Percentiles rank a stretch among this genome's conserved stretches.
These are phyloP conservation scores for Dynastes hyllus DNA, from an alignment of 2,888 invertebrate species.

Conservation along the genomic window DNA sequence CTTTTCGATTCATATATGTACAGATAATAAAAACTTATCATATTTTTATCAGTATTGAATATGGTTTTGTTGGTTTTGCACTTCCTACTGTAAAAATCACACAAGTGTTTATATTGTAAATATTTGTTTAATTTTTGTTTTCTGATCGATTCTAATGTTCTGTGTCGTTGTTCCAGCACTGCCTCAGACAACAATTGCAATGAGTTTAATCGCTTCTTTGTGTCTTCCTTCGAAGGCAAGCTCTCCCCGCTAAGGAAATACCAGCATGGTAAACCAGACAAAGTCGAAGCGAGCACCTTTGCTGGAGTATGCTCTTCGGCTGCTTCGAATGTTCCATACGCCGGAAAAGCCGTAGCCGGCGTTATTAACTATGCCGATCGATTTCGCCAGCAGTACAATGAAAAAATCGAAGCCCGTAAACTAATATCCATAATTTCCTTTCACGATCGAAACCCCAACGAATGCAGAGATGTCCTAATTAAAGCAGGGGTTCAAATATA, in stretches of 20 bases:
- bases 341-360: conserved; percentile 42
- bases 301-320: conserved; percentile 23
- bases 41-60: too few species aligned
- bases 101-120: too few species aligned
- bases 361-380: conserved; percentile 48
- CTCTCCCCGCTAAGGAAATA: background rate
- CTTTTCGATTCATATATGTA: too few species aligned
- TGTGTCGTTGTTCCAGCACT: background rate
- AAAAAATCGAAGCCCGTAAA: conserved; percentile 50
- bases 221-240: background rate
- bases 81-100: too few species aligned
- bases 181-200: conserved; percentile 11
- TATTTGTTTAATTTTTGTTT: too few species aligned
- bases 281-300: background rate
- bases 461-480: conserved; percentile 43
- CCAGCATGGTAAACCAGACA: background rate
- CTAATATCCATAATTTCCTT: conserved; percentile 34
- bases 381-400: conserved; percentile 33
- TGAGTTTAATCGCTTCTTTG: conserved; percentile 2
- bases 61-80: too few species aligned
- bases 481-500: conserved; percentile 51
- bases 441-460: conserved; percentile 15
- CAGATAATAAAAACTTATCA: too few species aligned
- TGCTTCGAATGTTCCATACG: conserved; percentile 45
- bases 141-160: too few species aligned